Conservation (phyloP, 1,140 invertebrate genomes). For the Megathymus violae region DNA sequence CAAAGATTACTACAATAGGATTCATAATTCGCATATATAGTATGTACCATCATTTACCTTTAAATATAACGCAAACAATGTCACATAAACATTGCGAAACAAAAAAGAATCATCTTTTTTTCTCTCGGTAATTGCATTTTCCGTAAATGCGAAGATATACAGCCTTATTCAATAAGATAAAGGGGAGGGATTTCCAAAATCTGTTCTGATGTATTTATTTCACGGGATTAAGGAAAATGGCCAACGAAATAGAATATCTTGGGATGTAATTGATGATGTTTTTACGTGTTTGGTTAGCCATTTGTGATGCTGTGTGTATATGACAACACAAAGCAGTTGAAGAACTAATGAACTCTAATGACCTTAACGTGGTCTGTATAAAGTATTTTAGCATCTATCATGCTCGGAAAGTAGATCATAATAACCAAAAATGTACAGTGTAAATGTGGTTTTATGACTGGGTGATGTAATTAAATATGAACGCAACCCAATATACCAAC, state of each 20-base stretch:
- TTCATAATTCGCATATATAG: background rate
- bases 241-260: slow-evolving; percentile 10
- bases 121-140: slow-evolving; percentile 31
- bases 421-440: no score
- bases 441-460: no score
- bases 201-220: slow-evolving; percentile 34
- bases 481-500: no score
- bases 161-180: slow-evolving; percentile 31
- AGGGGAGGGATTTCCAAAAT: slow-evolving; percentile 30
- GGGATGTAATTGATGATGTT: slow-evolving; percentile 23
- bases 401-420: no score
- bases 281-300: slow-evolving; percentile 17
- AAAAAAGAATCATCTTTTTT: slow-evolving; percentile 13
- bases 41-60: background rate
- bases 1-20: background rate
- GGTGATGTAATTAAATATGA: no score
- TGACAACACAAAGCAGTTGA: no score
- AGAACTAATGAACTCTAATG: no score
- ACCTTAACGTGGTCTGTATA: no score
- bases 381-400: no score
- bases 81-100: slow-evolving; percentile 20
- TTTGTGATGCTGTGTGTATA: background rate
- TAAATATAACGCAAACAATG: slow-evolving; percentile 4
- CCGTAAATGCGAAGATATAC: slow-evolving; percentile 32
- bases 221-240: slow-evolving; percentile 33